Evolutionary conservation across 1,140 invertebrate genomes (phyloP), one percentile per base, ranked within the genome.

Genomic region (Brachionus koreanus): DNA sequence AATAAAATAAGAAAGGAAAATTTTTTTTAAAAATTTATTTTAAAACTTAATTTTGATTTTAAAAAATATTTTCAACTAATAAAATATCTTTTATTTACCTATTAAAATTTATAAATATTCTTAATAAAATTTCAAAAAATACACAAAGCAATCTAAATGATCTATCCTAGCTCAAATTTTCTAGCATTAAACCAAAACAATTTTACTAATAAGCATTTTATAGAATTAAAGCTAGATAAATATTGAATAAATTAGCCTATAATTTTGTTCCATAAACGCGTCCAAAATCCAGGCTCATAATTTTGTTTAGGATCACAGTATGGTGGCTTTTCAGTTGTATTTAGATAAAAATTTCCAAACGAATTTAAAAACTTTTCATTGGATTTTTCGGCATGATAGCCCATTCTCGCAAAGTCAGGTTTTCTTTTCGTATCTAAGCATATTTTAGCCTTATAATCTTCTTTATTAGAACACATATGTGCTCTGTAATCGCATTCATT

Each of bases 401-500:
- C 79, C 79, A 82, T 82, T 29, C 42, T 61, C n/a, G 61, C 16
- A 81, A 42, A 81, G 35, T 57, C 65, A 69, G 16, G 2, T 10
- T 16, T 69, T 39, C 37, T 39, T 63, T 13, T n/a, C 12, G 10
- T 39, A 67, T 81, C 43, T 6, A 61, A 9, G 12, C 79, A 82
- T 43, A 67, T 67, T n/a, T 52, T 69, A 10, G 5, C 16, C 12
- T 12, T 23, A 13, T 33, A 82, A 67, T 65, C 29, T n/a, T 39
- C n/a, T 19, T 65, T 46, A 33, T 19, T 65, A n/a, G 33, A 33
- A 37, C 79, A 82, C 16, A 67, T 7, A 52, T 67, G 25, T 2
- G 79, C 49, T 16, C 33, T 65, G 19, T 67, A 82, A 35, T 67
- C 33, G 19, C 79, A 82, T 67, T 65, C 5, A 46, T 82, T 82